Base-by-base conservation (phyloP, 2,888 invertebrate species). In the Stenichneumon culpator region DNA sequence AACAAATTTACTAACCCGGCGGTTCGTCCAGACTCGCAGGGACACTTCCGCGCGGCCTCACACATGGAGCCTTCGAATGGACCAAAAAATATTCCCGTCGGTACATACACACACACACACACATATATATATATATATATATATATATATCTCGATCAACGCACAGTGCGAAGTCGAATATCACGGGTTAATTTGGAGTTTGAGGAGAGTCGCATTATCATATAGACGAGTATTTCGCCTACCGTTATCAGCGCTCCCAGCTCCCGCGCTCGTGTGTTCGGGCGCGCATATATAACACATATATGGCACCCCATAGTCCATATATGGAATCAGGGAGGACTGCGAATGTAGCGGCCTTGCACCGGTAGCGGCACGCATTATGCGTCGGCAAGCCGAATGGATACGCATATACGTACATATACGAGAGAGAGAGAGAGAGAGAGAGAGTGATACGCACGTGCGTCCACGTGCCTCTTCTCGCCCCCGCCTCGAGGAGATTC, bases 141-240 rank as follows among this genome's bases (percentile, higher is more conserved):
- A 25, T 19, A 77, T 68, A 60, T 39, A 57, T 47, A 39, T 75
- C 72, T 75, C 32, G 69, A 85, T 82, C 74, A 67, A 67, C 69
- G 70, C 70, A 65, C 75, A 67, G 47, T 44, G 44, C 39, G 67
- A 75, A 82, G 72, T 85, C 82, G 75, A 85, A 85, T 79, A 87
- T 86, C 82, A 83, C 81, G 88, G 89, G 91, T 92, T 92, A 92
- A 92, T 92, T 92, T 90, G 88, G 89, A 89, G 89, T 25, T 47
- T 28, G 86, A 89, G 88, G 77, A 75, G 88, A 89, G 89, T 90
- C 81, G 82, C 90, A 92, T 92, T 92, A 92, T 90, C 92, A 92
- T 92, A 92, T 92, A 92, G 92, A 92, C 90, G 92, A 92, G 92
- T 91, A 91, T 92, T 92, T 92, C 88, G 91, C 88, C 90, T 89